Conservation (phyloP, 2,113 vertebrate species). For the Phasianus colchicus region DNA sequence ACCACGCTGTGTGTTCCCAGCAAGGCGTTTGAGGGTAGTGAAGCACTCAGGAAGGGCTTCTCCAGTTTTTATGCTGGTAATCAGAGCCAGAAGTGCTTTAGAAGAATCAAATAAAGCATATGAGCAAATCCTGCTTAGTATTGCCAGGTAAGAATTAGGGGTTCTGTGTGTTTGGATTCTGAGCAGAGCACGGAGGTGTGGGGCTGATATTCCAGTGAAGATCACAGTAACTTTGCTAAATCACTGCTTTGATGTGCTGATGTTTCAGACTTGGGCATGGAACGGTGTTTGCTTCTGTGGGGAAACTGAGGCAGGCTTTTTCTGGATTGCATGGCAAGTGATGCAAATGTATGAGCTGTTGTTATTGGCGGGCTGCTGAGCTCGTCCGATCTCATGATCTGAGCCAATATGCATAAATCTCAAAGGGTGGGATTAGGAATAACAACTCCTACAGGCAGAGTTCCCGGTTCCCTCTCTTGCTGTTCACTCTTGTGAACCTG, state of each 20-base stretch:
- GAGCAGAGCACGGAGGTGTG: background rate
- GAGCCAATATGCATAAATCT: background rate
- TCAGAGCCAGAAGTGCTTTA: background rate
- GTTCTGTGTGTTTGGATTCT: background rate
- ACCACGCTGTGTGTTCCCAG: background rate
- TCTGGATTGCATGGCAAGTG: background rate
- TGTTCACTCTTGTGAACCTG: background rate
- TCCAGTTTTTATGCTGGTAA: background rate
- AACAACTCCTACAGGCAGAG: conserved; percentile 27
- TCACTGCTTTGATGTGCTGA: background rate
- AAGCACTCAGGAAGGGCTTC: background rate
- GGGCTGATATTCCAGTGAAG: background rate
- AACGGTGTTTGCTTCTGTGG: background rate
- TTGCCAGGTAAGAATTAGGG: background rate
- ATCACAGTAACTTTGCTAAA: background rate
- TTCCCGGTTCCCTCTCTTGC: background rate
- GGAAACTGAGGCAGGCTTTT: conserved; percentile 32
- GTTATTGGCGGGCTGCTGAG: background rate
- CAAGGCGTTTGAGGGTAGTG: background rate
- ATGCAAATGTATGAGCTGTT: background rate
- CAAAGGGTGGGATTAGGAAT: background rate
- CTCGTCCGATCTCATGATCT: background rate
- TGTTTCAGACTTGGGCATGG: background rate
- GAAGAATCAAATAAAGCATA: background rate
- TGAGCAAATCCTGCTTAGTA: background rate